Evolutionary conservation across 2,113 vertebrate species (phyloP).

Genomic region (Chlamydotis undulata): DNA sequence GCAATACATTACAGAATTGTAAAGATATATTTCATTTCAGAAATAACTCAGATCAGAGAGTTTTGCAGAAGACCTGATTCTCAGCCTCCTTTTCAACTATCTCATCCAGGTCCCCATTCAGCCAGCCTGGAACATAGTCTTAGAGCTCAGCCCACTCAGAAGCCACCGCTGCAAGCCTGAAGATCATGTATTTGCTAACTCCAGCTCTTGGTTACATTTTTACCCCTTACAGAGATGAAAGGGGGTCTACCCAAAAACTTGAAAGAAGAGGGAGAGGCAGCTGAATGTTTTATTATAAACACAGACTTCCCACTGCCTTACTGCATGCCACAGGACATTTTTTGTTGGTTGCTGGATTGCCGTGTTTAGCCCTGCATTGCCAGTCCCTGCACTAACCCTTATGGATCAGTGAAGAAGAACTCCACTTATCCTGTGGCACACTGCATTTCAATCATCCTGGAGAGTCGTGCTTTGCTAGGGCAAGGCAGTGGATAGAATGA

Average conservation of each 20-base stretch:
- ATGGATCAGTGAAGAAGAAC: neutral
- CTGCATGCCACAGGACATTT: neutral
- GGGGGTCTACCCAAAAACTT: neutral
- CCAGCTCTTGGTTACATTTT: neutral
- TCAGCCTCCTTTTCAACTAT: neutral
- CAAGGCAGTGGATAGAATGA: neutral
- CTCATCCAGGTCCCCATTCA: neutral
- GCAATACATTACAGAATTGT: neutral
- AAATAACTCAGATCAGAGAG: neutral
- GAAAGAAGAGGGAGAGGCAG: neutral
- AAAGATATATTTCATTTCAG: neutral
- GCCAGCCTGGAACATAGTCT: neutral
- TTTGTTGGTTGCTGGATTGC: neutral
- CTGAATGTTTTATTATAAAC: neutral
- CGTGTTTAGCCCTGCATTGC: rapidly evolving
- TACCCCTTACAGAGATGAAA: neutral
- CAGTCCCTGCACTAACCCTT: neutral
- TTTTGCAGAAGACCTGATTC: neutral
- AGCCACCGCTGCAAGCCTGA: neutral
- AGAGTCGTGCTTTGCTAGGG: neutral
- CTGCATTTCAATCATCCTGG: neutral
- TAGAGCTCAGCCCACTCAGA: neutral
- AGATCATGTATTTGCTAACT: neutral
- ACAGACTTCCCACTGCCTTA: neutral
- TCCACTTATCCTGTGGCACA: neutral